phyloP scores from a whole-genome alignment of 2,888 invertebrate species.

The Drosophila paranaensis region DNA sequence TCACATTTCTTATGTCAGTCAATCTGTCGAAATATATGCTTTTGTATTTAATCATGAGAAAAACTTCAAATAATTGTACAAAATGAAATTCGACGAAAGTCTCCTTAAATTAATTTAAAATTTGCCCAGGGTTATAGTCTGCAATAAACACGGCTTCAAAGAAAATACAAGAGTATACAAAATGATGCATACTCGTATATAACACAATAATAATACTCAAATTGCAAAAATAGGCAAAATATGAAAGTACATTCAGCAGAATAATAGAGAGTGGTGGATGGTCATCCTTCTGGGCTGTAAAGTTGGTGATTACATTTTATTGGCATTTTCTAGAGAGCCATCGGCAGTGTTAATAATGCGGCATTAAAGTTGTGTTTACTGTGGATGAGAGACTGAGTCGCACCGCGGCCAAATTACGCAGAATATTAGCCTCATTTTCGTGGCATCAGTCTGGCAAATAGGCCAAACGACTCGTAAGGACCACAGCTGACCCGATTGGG shows the following conservation, averaged over 20 bases:
- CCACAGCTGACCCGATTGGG: slow-evolving; percentile 37
- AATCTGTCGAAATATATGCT: no score
- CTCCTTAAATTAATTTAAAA: no score
- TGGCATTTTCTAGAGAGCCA: slow-evolving; percentile 42
- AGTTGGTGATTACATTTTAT: slow-evolving; percentile 39
- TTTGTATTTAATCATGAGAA: no score
- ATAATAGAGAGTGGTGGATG: slow-evolving; percentile 13
- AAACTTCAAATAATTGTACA: no score
- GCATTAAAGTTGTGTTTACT: slow-evolving; percentile 45
- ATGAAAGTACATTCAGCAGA: slow-evolving; percentile 29
- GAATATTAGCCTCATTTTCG: slow-evolving; percentile 62
- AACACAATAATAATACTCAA: neutral
- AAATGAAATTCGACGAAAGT: no score
- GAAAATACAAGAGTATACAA: neutral
- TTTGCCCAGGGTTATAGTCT: no score
- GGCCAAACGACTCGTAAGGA: slow-evolving; percentile 24
- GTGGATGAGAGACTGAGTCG: slow-evolving; percentile 22
- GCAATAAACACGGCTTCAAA: no score
- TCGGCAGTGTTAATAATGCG: slow-evolving; percentile 38
- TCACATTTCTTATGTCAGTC: no score
- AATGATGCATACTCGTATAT: neutral
- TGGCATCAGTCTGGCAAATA: slow-evolving; percentile 40
- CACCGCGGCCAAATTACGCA: slow-evolving; percentile 57
- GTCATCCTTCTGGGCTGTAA: slow-evolving; percentile 26
- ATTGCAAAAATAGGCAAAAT: slow-evolving; percentile 15